phyloP scores from a whole-genome alignment of 2,113 vertebrate genomes.

The Galeopterus variegatus region DNA sequence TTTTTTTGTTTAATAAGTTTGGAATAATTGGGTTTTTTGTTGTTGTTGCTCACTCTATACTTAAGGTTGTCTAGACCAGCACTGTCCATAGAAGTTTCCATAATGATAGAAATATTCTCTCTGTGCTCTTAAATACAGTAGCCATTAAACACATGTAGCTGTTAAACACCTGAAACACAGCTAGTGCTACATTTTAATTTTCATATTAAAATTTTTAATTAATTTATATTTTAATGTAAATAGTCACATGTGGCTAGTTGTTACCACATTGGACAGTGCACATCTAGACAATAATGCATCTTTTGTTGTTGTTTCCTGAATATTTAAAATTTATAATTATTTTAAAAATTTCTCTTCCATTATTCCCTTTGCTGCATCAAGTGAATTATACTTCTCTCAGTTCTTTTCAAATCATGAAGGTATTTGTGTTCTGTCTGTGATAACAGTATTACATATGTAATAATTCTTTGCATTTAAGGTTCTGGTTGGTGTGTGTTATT shows the following conservation, averaged over 20 bases:
- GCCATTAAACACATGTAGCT: background rate
- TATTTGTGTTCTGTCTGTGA: conserved; percentile 58
- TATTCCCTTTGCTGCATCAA: conserved; percentile 69
- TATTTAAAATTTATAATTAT: conserved; percentile 64
- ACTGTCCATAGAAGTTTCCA: conserved; percentile 5
- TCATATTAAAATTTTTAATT: conserved; percentile 22
- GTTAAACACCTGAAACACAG: background rate
- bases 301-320: conserved; percentile 41
- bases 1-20: conserved; percentile 11
- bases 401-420: conserved; percentile 60
- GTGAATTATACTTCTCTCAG: conserved; percentile 49
- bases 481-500: background rate
- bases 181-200: conserved; percentile 30
- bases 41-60: background rate
- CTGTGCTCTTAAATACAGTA: background rate
- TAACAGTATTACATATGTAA: background rate
- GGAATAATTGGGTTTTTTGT: background rate
- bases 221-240: conserved; percentile 43
- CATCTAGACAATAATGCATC: background rate
- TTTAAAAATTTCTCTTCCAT: conserved; percentile 60
- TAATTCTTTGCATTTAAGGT: background rate
- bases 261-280: background rate
- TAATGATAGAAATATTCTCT: background rate
- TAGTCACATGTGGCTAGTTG: background rate
- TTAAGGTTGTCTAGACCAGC: background rate